Base-by-base conservation (phyloP, 1,140 invertebrate genomes). In the Pteromalus puparum region DNA sequence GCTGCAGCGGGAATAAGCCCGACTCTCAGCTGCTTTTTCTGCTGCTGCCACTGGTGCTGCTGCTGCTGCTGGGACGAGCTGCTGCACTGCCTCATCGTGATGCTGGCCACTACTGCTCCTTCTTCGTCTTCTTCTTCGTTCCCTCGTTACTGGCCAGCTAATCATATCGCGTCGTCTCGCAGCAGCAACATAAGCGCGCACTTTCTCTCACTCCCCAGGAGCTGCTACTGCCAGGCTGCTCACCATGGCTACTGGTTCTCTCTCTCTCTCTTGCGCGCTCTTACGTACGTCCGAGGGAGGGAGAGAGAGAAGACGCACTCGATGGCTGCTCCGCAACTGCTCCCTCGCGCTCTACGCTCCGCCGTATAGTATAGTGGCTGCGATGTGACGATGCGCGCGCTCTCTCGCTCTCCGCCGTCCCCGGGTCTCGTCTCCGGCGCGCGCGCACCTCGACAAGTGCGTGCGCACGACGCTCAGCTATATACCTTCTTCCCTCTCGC, bases 371-470 rank as follows among this genome's bases (percentile, higher is more conserved):
- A n/a, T 10, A 9, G 15, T 10, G 5, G 38, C 2, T n/a, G 42
- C 5, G 21, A 26, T 24, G 15, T n/a, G 21, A 61, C 7, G 53
- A 61, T 61, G 53, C 26, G 42, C 46, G 75, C 75, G 38, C 75
- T n/a, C 75, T n/a, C 75, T n/a, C 10, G 46, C 24, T n/a, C 10
- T 6, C 46, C 7, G 3, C 12, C 75, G 42, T 89, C 89, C 91
- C 89, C 89, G 90, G 92, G 91, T 91, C 88, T 90, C 90, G 88
- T 84, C 89, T 92, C 89, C 90, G 91, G 90, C 91, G 91, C 90
- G 91, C 91, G 92, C 92, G 92, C 91, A 91, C 90, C 91, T 42
- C 91, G 91, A 91, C 53, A 42, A 42, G 92, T 91, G 90, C 85
- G 67, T 88, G 87, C 90, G 89, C 90, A 89, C 24, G 67, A 42